Evolutionary conservation across 2,113 vertebrate genomes (phyloP).

Genomic region (Microcebus murinus): DNA sequence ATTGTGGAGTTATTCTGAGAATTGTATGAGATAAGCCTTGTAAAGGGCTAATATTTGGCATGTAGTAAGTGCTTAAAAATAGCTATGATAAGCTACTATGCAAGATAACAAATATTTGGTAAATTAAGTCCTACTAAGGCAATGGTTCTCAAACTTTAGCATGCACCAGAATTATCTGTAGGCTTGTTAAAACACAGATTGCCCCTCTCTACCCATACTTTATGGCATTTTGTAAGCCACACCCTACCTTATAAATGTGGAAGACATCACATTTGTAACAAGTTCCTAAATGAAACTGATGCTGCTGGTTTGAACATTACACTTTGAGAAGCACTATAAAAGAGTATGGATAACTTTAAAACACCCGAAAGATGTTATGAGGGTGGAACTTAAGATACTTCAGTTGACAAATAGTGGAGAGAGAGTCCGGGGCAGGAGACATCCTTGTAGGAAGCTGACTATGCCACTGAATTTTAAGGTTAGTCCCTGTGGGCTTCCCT

Average conservation of each 20-base stretch:
- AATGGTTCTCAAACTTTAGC: not conserved
- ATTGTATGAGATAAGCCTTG: not conserved
- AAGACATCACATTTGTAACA: not conserved
- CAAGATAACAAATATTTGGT: not conserved
- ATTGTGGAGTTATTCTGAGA: not conserved
- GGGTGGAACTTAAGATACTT: not conserved
- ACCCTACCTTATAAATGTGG: not conserved
- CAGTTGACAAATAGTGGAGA: not conserved
- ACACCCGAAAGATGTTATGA: not conserved
- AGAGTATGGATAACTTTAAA: not conserved
- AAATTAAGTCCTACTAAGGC: not conserved
- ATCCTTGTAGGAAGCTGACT: not conserved
- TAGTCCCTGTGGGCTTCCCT: not conserved
- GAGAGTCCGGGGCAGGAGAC: not conserved
- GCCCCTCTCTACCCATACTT: not conserved
- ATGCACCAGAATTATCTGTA: not conserved
- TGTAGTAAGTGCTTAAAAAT: not conserved
- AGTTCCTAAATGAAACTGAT: not conserved
- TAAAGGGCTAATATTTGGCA: not conserved
- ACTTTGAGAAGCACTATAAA: not conserved
- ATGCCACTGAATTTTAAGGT: not conserved
- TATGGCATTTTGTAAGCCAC: not conserved
- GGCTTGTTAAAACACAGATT: not conserved
- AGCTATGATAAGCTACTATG: not conserved
- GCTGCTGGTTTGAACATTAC: not conserved